Conservation (phyloP, 2,797 vertebrate species). For the Syndactyla subalaris region DNA sequence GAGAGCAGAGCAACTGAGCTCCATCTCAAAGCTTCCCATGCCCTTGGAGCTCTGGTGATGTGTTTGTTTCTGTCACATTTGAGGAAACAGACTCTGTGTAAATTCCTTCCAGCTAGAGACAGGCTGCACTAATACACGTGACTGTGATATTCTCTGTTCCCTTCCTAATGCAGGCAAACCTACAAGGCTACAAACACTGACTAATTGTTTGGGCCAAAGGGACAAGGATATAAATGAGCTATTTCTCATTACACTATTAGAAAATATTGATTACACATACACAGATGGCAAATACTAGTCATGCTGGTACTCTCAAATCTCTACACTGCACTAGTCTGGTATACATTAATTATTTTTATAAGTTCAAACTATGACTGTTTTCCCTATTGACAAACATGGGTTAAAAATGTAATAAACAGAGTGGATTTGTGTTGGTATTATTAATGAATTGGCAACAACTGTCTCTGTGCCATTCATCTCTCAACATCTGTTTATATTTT, state of each 20-base stretch:
- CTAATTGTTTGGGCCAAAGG: slow-evolving; percentile 39
- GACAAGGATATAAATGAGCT: slow-evolving; percentile 39
- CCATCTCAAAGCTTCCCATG: not conserved
- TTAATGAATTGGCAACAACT: slow-evolving; percentile 75
- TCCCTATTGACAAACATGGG: slow-evolving; percentile 57
- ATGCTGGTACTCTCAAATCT: slow-evolving; percentile 58
- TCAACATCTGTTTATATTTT: slow-evolving; percentile 79
- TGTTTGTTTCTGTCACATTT: not conserved
- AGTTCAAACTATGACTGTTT: slow-evolving; percentile 52
- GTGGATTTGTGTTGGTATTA: slow-evolving; percentile 67
- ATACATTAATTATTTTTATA: slow-evolving; percentile 62
- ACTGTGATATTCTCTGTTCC: not conserved
- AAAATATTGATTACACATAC: slow-evolving; percentile 73
- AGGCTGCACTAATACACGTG: not conserved
- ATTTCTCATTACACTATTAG: slow-evolving; percentile 50
- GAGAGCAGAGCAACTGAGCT: not conserved
- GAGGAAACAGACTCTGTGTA: not conserved
- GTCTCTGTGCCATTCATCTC: slow-evolving; percentile 53
- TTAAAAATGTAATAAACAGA: slow-evolving; percentile 64
- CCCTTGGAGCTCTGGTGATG: not conserved
- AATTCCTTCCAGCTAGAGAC: not conserved
- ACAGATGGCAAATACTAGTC: slow-evolving; percentile 66
- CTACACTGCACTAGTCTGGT: slow-evolving; percentile 42
- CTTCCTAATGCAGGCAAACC: not conserved
- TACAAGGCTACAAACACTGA: not conserved